A percentile compares a stretch with the other conserved stretches of the same genome.
phyloP scores from a whole-genome alignment of 2,888 invertebrate genomes.

The Aricia artaxerxes region DNA sequence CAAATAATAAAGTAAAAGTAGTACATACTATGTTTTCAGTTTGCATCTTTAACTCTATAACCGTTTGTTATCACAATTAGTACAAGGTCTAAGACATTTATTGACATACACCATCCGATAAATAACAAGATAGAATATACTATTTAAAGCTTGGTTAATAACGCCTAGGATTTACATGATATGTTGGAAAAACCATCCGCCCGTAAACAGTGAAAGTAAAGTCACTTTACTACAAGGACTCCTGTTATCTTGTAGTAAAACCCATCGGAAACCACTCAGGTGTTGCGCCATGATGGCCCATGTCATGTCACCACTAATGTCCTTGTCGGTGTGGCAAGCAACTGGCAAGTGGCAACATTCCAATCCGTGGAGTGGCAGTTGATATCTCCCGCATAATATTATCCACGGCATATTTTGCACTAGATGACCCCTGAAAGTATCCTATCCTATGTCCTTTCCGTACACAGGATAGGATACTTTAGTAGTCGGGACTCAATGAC shows the following conservation, averaged over 20 bases:
- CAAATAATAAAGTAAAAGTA: too few species aligned
- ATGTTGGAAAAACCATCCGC: not conserved
- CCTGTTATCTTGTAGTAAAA: conserved; percentile 11
- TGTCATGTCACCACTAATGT: not conserved
- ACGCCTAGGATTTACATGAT: not conserved
- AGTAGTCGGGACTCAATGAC: too few species aligned
- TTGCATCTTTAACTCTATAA: not conserved
- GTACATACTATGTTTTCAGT: too few species aligned
- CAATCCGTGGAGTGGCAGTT: not conserved
- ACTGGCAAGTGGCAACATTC: not conserved
- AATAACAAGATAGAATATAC: not conserved
- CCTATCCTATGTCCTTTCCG: too few species aligned
- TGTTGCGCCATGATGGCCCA: conserved; percentile 5
- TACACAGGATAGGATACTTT: too few species aligned
- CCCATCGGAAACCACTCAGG: conserved; percentile 18
- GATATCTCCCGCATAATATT: not conserved
- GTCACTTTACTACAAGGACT: conserved; percentile 7
- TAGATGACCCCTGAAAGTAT: too few species aligned
- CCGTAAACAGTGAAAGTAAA: conserved; percentile 11
- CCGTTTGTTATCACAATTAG: not conserved
- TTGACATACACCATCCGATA: not conserved
- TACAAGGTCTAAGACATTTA: not conserved
- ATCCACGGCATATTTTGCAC: not conserved
- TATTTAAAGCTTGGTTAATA: not conserved
- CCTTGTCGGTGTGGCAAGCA: conserved; percentile 8